phyloP scores from a whole-genome alignment of 2,797 vertebrate species.

The Pipistrellus kuhlii region DNA sequence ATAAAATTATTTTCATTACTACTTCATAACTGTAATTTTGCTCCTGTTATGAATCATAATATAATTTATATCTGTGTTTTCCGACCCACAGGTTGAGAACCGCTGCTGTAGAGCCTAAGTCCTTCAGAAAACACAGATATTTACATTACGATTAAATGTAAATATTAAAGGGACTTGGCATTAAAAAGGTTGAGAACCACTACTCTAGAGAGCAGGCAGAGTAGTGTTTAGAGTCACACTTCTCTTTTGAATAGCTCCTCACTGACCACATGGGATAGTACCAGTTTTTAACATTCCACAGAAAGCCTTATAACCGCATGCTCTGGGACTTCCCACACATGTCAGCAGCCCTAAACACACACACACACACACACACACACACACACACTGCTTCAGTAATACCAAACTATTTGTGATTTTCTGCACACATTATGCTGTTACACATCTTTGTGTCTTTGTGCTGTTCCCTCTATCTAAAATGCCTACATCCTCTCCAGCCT shows the following conservation, averaged over 20 bases:
- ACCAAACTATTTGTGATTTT: slow-evolving; percentile 20
- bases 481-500: not conserved
- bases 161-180: too few species aligned
- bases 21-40: too few species aligned
- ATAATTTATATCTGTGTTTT: too few species aligned
- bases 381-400: not conserved
- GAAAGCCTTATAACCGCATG: not conserved
- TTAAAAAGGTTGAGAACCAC: too few species aligned
- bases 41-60: too few species aligned
- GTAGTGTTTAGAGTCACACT: not conserved
- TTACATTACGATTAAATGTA: too few species aligned
- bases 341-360: not conserved
- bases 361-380: not conserved
- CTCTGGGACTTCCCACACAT: not conserved
- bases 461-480: not conserved
- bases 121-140: too few species aligned
- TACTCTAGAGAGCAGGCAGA: not conserved
- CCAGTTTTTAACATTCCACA: not conserved
- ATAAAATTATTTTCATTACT: too few species aligned
- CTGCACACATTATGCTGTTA: not conserved
- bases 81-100: too few species aligned
- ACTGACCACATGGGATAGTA: not conserved
- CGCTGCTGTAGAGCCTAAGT: too few species aligned
- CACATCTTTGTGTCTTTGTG: not conserved
- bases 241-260: not conserved